Conservation (phyloP, 2,113 vertebrate species). For the Suricata suricatta region DNA sequence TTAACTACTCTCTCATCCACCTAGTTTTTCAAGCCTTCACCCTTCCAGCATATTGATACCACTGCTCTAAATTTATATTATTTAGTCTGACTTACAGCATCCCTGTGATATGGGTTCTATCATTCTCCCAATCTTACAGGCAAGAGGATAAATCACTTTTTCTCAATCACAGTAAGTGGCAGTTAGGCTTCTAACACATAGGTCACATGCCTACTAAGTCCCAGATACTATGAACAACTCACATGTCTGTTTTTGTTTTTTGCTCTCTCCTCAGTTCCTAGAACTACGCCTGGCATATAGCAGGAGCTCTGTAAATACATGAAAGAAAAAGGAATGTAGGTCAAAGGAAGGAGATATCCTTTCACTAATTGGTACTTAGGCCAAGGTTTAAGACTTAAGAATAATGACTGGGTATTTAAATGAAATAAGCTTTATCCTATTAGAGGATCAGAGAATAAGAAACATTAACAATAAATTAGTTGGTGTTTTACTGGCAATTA, state of each 20-base stretch:
- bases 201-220: neutral
- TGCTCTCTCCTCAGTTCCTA: neutral
- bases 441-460: constrained; percentile 18
- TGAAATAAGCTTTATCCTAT: neutral
- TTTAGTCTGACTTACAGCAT: neutral
- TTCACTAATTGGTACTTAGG: neutral
- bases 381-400: constrained; percentile 29
- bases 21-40: neutral
- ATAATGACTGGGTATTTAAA: constrained; percentile 10
- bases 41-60: neutral
- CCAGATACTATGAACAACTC: neutral
- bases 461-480: constrained; percentile 36
- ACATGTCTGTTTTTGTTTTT: neutral
- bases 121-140: neutral
- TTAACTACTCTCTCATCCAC: neutral
- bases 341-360: neutral
- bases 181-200: neutral
- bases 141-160: constrained; percentile 16
- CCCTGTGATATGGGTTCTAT: neutral
- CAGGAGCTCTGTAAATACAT: neutral
- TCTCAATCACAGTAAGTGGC: neutral
- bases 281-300: neutral
- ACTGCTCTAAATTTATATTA: neutral
- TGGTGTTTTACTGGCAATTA: constrained; percentile 21
- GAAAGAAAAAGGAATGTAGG: neutral